A percentile compares a stretch with the other conserved stretches of the same genome.
Evolutionary conservation across 2,797 vertebrate species (phyloP).

Genomic region (Eospalax fontanierii): DNA sequence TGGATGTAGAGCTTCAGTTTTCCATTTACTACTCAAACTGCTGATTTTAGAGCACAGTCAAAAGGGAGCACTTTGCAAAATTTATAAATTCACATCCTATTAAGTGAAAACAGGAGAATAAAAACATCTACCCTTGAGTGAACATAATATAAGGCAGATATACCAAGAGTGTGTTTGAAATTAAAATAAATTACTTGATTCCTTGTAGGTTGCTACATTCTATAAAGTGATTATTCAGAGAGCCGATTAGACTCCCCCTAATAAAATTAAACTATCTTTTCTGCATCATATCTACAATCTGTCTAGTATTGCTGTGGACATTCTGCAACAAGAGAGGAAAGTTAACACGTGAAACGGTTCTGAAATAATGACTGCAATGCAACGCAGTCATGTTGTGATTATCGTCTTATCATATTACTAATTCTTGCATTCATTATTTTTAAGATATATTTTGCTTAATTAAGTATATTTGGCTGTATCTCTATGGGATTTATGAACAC

Average conservation of each 20-base stretch:
- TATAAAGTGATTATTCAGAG: conserved; percentile 1
- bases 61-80: background rate
- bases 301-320: background rate
- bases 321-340: background rate
- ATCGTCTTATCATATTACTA: background rate
- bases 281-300: background rate
- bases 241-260: background rate
- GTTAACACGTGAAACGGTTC: no score
- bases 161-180: background rate
- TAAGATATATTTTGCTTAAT: background rate
- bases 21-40: background rate
- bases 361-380: background rate
- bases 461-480: background rate
- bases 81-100: background rate
- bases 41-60: background rate
- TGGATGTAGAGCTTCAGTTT: background rate
- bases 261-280: background rate
- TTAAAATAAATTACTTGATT: conserved; percentile 33
- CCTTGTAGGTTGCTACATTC: background rate
- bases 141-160: background rate
- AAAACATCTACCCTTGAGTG: background rate
- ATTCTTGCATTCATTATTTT: background rate
- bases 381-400: background rate
- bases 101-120: conserved; percentile 37
- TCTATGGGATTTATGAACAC: background rate